Evolutionary conservation across 1,140 invertebrate genomes (phyloP).

Genomic region (Piezodorus guildinii): DNA sequence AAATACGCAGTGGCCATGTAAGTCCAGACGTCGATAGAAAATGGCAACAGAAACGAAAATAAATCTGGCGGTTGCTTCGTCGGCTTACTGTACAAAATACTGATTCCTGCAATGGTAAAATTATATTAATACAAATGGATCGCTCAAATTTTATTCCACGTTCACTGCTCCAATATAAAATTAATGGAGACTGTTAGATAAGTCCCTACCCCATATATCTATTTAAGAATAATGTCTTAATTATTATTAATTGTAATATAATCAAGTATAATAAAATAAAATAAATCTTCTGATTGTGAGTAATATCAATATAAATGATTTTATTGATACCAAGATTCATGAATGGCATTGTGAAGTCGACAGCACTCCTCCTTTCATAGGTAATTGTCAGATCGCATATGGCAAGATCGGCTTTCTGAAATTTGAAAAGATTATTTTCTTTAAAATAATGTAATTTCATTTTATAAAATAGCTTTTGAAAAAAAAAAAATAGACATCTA

Average conservation of each 20-base stretch:
- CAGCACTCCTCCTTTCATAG: constrained; percentile 63
- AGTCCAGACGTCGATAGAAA: constrained; percentile 85
- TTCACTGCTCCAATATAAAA: too few relatives aligned
- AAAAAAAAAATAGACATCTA: too few relatives aligned
- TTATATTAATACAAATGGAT: neutral
- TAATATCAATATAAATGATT: too few relatives aligned
- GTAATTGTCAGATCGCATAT: constrained; percentile 90
- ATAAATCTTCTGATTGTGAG: too few relatives aligned
- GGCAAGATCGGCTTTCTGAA: constrained; percentile 78
- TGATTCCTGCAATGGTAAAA: constrained; percentile 44
- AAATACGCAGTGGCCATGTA: constrained; percentile 82
- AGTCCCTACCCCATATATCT: too few relatives aligned
- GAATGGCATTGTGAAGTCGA: constrained; percentile 85
- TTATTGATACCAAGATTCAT: constrained; percentile 61
- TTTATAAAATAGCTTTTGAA: too few relatives aligned
- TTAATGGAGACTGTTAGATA: too few relatives aligned
- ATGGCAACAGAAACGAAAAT: constrained; percentile 77
- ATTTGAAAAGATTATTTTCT: constrained; percentile 22
- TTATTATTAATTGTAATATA: too few relatives aligned
- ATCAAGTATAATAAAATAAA: too few relatives aligned
- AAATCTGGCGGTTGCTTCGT: constrained; percentile 56
- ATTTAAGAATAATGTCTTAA: too few relatives aligned
- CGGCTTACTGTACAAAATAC: constrained; percentile 65
- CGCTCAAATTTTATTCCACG: neutral
- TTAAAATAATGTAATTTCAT: too few relatives aligned